These are phyloP conservation scores for Furnarius figulus DNA, from an alignment of 2,113 vertebrate genomes.

Conservation along the genomic window DNA sequence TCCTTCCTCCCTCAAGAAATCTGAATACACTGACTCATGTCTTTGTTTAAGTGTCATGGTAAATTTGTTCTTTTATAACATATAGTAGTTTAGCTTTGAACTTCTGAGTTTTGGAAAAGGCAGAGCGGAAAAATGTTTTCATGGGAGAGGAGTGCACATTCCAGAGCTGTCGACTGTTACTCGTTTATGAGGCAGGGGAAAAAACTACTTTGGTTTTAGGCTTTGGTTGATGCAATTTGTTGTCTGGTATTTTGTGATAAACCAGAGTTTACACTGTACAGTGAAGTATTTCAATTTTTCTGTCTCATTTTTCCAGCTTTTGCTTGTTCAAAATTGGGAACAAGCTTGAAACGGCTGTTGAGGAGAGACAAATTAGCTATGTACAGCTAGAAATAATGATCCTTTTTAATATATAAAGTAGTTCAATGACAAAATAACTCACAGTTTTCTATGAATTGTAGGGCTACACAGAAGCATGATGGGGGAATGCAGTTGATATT, in stretches of 20 bases:
- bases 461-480: neutral
- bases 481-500: neutral
- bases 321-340: neutral
- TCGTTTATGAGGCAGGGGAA: neutral
- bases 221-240: conserved; percentile 41
- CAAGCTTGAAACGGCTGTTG: neutral
- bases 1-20: conserved; percentile 63
- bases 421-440: neutral
- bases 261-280: conserved; percentile 4
- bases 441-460: neutral
- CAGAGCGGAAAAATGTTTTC: conserved; percentile 75
- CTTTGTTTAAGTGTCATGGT: conserved; percentile 76
- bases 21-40: conserved; percentile 71
- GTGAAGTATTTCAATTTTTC: conserved; percentile 1
- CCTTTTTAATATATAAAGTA: neutral
- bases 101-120: conserved; percentile 73
- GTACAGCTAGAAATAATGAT: neutral
- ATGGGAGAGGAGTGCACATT: conserved; percentile 65
- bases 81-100: conserved; percentile 77
- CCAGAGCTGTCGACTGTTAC: conserved; percentile 63
- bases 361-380: neutral
- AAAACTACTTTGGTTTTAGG: neutral
- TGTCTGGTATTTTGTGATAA: conserved; percentile 47
- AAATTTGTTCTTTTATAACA: conserved; percentile 75
- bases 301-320: neutral